Evolutionary conservation across 2,113 vertebrate species (phyloP).

Genomic region (Toxotes chatareus): DNA sequence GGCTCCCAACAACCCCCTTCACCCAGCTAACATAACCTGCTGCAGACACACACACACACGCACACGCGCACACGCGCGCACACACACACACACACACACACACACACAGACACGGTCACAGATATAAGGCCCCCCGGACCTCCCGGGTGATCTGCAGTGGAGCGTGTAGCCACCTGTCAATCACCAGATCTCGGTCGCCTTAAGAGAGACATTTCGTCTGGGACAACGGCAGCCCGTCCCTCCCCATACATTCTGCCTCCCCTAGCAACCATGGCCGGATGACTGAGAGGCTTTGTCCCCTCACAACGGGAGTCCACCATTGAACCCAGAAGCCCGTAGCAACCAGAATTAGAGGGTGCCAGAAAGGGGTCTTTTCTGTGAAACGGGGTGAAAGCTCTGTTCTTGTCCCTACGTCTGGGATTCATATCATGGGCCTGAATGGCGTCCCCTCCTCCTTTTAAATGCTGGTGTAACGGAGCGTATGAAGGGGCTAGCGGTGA

Average conservation of each 20-base stretch:
- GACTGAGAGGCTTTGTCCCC: constrained; percentile 81
- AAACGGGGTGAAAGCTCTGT: constrained; percentile 76
- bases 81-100: constrained; percentile 49
- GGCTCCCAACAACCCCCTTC: constrained; percentile 23
- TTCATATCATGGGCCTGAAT: constrained; percentile 81
- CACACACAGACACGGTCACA: constrained; percentile 56
- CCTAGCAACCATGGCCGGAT: constrained; percentile 78
- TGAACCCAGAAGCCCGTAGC: constrained; percentile 81
- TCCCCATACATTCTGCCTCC: constrained; percentile 82
- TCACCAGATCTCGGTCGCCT: constrained; percentile 74
- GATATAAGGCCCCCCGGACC: constrained; percentile 72
- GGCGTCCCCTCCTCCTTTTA: constrained; percentile 79
- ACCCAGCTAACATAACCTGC: constrained; percentile 38
- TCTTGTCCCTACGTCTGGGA: constrained; percentile 81
- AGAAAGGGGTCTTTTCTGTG: constrained; percentile 81
- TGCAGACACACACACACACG: constrained; percentile 44
- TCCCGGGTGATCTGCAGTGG: constrained; percentile 78
- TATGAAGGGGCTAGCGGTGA: constrained; percentile 79
- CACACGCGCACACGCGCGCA: too few species aligned
- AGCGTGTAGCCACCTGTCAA: constrained; percentile 85
- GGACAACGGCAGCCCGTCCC: constrained; percentile 80
- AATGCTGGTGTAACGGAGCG: constrained; percentile 81
- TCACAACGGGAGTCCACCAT: constrained; percentile 82
- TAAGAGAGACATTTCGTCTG: constrained; percentile 85
- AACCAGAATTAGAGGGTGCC: constrained; percentile 81